A percentile compares a stretch with the other conserved stretches of the same genome.
These are phyloP conservation scores for Eugnorisma glareosa DNA, from an alignment of 2,888 invertebrate species.

Conservation along the genomic window DNA sequence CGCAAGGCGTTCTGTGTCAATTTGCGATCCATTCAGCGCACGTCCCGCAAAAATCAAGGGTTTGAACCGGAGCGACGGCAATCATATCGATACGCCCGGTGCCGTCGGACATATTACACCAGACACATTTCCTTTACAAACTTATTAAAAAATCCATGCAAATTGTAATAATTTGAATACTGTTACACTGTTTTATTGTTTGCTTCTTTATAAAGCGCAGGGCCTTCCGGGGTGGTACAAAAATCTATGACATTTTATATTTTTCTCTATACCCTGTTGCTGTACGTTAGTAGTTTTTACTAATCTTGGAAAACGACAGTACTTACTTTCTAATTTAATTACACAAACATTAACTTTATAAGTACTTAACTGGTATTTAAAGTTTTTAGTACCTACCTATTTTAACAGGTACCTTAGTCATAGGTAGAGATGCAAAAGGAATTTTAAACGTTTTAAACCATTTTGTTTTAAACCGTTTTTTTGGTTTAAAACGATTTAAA, in stretches of 20 bases:
- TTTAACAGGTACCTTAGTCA: too few species aligned
- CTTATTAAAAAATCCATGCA: neutral
- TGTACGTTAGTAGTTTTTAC: neutral
- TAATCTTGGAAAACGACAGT: conserved; percentile 11
- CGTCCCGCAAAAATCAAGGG: conserved; percentile 76
- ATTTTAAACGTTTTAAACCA: too few species aligned
- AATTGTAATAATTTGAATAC: neutral
- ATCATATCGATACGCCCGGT: conserved; percentile 53
- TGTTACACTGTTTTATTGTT: neutral
- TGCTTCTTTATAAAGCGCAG: too few species aligned
- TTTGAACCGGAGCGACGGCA: conserved; percentile 55
- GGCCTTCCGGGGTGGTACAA: neutral
- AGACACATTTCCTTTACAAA: neutral
- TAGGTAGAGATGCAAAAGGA: too few species aligned
- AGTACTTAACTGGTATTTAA: neutral
- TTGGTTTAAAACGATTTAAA: too few species aligned
- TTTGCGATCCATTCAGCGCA: conserved; percentile 84
- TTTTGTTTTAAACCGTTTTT: too few species aligned
- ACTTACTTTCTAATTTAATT: conserved; percentile 13
- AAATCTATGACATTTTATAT: neutral
- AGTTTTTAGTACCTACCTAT: conserved; percentile 4
- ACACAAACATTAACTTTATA: neutral
- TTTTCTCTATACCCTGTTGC: neutral
- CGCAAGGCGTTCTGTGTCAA: conserved; percentile 84
- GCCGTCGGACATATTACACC: conserved; percentile 11